Conservation (phyloP, 23 tunicate species). For the Phallusia fumigata region DNA sequence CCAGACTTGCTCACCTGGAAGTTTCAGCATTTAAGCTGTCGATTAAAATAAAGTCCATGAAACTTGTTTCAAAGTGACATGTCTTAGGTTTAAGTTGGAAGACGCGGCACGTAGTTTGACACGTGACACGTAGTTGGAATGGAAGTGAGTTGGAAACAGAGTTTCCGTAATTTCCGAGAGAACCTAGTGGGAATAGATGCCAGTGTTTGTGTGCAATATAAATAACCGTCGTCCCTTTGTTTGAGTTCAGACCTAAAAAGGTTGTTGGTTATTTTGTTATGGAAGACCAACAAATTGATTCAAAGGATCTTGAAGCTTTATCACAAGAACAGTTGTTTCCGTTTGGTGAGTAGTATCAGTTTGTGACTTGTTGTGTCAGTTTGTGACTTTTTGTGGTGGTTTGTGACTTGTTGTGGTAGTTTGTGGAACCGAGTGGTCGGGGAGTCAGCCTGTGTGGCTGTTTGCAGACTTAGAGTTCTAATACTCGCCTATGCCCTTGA, state of each 20-base stretch:
- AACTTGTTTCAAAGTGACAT: no score
- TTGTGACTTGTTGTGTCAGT: not conserved
- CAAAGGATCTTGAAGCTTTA: not conserved
- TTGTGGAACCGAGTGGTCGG: not conserved
- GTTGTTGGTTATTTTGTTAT: not conserved
- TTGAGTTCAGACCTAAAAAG: not conserved
- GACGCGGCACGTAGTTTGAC: no score
- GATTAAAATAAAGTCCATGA: no score
- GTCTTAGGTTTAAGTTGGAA: no score
- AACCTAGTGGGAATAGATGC: not conserved
- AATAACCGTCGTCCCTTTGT: not conserved
- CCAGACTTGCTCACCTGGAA: no score
- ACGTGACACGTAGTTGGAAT: no score
- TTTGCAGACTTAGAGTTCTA: no score
- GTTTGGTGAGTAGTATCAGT: not conserved
- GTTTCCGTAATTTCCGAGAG: not conserved
- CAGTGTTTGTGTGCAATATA: not conserved
- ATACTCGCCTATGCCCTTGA: no score
- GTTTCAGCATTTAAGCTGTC: no score
- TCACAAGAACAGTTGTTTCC: not conserved
- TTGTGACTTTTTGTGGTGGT: not conserved
- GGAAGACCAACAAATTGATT: conserved; percentile 5
- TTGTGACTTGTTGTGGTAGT: not conserved
- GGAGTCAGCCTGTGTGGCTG: not conserved
- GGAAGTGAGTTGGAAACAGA: no score